phyloP scores from a whole-genome alignment of 2,797 vertebrate genomes.

The Myiotriccus ornatus region DNA sequence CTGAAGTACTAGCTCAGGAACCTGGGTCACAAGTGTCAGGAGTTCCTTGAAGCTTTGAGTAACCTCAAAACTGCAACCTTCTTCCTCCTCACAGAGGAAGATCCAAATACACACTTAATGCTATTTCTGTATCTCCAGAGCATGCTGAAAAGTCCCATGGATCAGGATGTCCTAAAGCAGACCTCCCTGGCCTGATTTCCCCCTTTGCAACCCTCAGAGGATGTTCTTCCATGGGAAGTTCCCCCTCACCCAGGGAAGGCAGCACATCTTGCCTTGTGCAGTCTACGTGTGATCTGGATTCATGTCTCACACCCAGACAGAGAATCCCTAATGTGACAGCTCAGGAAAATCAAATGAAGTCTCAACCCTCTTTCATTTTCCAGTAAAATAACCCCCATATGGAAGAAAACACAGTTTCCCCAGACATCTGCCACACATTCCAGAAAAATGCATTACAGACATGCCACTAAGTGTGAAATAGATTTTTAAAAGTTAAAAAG shows the following conservation, averaged over 20 bases:
- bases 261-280: not conserved
- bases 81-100: not conserved
- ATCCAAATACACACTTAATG: not conserved
- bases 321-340: slow-evolving; percentile 44
- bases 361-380: slow-evolving; percentile 40
- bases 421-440: slow-evolving; percentile 61
- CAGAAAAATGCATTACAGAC: slow-evolving; percentile 56
- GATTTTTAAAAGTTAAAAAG: slow-evolving; percentile 54
- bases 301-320: slow-evolving; percentile 44
- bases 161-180: not conserved
- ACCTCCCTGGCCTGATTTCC: not conserved
- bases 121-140: not conserved
- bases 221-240: not conserved
- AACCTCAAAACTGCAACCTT: not conserved
- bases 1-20: not conserved
- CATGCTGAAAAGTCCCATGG: not conserved
- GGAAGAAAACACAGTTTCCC: slow-evolving; percentile 69
- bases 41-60: not conserved
- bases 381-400: slow-evolving; percentile 67
- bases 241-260: not conserved
- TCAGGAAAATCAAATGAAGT: slow-evolving; percentile 46
- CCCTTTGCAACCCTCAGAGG: not conserved
- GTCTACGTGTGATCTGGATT: slow-evolving; percentile 14
- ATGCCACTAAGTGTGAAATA: slow-evolving; percentile 56
- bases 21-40: not conserved